A percentile compares a stretch with the other conserved stretches of the same genome.
Evolutionary conservation across 2,113 vertebrate species (phyloP).

Genomic region (Fulmarus glacialis): DNA sequence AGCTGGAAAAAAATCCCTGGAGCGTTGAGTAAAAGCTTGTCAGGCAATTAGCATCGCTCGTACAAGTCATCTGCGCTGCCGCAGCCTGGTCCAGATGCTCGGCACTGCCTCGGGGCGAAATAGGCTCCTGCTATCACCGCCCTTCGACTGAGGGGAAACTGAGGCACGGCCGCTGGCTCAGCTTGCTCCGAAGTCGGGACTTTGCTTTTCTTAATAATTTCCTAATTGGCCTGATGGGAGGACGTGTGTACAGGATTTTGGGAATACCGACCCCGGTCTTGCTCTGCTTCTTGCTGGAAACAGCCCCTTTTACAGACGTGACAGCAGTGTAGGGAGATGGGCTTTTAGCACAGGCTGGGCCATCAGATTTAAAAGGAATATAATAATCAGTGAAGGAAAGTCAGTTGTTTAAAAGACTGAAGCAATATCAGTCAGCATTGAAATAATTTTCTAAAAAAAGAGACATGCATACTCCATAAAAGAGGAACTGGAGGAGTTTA

Average conservation of each 20-base stretch:
- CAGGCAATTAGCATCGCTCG: background rate
- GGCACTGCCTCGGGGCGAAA: background rate
- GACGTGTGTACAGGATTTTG: background rate
- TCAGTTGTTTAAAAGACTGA: background rate
- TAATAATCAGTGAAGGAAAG: background rate
- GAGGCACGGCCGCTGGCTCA: background rate
- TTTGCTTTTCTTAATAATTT: background rate
- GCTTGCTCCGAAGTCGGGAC: background rate
- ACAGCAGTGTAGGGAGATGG: background rate
- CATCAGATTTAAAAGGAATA: background rate
- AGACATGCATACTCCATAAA: background rate
- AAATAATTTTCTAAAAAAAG: background rate
- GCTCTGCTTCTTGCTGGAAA: background rate
- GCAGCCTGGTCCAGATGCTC: background rate
- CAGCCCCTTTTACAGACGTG: background rate
- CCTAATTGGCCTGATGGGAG: background rate
- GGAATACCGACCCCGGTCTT: background rate
- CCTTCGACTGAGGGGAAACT: background rate
- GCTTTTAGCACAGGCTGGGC: background rate
- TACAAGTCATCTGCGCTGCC: fast-evolving
- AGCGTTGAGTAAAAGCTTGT: background rate
- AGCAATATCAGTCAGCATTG: background rate
- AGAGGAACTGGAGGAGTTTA: background rate
- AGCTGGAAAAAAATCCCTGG: background rate
- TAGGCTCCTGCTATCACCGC: background rate